Base-by-base conservation (phyloP, 2,797 vertebrate genomes). In the Notolepis coatsorum region DNA sequence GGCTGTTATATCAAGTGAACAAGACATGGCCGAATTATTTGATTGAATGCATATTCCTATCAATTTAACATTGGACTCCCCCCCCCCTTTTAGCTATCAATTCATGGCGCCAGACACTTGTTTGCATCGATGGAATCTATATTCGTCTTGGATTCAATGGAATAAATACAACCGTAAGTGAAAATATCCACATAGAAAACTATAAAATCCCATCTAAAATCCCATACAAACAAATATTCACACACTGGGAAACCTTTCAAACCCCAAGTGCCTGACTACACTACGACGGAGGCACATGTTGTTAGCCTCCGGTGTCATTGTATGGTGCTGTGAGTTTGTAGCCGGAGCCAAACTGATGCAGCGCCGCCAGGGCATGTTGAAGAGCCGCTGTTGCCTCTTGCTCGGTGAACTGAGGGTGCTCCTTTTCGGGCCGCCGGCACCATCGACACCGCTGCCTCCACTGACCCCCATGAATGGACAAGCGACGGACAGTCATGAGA, bases 341-440 rank as follows among this genome's bases (percentile, higher is more conserved):
- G 83, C 80, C 89, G 85, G 77, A 92, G 87, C 89, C 92, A 93
- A 85, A 52, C 68, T 46, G 90, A 97, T 96, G 95, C 93, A 94
- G 92, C 93, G 91, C 92, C 91, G 92, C 89, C 94, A 92, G 93
- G 95, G 94, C 82, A 96, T 97, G 94, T 93, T 99, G 93, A 98
- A 98, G 91, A 96, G 95, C 95, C 96, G 95, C 92, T 97, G 96
- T 78, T 97, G 95, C 91, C 95, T 96, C 93, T 91, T 99, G 89
- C 95, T 98, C 89, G 93, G 95, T 94, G 97, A 98, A 95, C 93
- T 99, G 92, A 96, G 97, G 94, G 93, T 96, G 93, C 94, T 97
- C 86, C 93, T 98, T 72, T 91, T 97, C 86, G 92, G 96, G 93
- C 88, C 92, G 67, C 90, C 88, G 76, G 90, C 95, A 64, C 88